These are phyloP conservation scores for Netelia inedita DNA, from an alignment of 2,888 invertebrate genomes.

Conservation along the genomic window DNA sequence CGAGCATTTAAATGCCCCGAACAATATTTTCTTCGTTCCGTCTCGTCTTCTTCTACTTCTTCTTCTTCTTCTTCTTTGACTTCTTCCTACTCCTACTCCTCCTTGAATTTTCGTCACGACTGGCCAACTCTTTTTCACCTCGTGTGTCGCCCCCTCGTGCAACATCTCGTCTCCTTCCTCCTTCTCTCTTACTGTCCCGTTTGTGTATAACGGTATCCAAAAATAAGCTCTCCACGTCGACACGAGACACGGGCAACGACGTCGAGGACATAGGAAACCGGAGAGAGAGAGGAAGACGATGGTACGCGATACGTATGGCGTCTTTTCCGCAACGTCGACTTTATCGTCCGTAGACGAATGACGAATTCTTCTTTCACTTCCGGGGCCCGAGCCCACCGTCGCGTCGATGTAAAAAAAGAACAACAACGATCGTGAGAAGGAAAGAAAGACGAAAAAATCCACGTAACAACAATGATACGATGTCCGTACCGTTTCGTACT, in stretches of 20 bases:
- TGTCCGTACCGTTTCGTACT: constrained; percentile 6
- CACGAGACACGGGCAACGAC: constrained; percentile 32
- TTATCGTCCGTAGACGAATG: constrained; percentile 45
- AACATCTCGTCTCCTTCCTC: constrained; percentile 8
- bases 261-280: constrained; percentile 39
- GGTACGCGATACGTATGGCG: constrained; percentile 52
- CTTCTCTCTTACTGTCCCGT: constrained; percentile 18
- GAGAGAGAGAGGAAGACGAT: constrained; percentile 5
- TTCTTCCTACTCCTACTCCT: not conserved
- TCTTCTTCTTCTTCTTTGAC: not conserved
- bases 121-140: constrained; percentile 45
- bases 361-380: constrained; percentile 26
- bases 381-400: not conserved
- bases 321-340: constrained; percentile 52
- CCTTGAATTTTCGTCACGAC: constrained; percentile 13
- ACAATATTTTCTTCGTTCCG: not conserved
- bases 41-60: not conserved
- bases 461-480: constrained; percentile 2
- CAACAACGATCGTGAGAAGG: constrained; percentile 28
- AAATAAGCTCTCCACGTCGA: constrained; percentile 59
- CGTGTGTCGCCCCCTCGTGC: constrained; percentile 17
- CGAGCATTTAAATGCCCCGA: not conserved
- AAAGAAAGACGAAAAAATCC: not conserved
- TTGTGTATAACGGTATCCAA: constrained; percentile 64
- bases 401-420: too few relatives aligned